phyloP scores from a whole-genome alignment of 2,888 invertebrate genomes.

The Strigamia maritima region DNA sequence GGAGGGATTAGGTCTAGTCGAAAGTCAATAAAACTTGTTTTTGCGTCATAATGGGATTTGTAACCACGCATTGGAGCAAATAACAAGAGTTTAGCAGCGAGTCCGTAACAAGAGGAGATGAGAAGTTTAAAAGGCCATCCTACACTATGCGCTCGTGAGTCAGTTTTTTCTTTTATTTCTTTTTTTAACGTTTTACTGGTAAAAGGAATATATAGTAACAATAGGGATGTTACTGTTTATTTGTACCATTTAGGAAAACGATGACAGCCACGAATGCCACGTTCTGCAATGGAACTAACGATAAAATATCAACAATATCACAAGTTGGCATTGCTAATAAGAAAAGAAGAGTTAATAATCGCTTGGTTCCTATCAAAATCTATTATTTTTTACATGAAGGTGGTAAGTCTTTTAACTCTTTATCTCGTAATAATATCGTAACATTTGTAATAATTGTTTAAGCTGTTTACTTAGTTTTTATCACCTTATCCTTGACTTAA shows the following conservation, averaged over 20 bases:
- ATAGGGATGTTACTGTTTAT: not conserved
- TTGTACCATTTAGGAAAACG: not conserved
- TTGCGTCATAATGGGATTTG: not conserved
- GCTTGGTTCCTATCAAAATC: not conserved
- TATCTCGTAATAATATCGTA: not conserved
- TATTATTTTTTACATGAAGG: not conserved
- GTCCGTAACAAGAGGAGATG: too few relatives aligned
- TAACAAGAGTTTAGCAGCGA: too few relatives aligned
- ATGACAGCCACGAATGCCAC: not conserved
- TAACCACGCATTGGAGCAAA: not conserved
- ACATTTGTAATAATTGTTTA: too few relatives aligned
- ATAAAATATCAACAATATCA: not conserved
- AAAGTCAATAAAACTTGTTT: not conserved
- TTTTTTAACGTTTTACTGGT: too few relatives aligned
- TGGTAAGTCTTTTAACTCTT: not conserved
- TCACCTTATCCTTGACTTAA: too few relatives aligned
- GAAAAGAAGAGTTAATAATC: not conserved
- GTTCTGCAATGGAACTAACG: not conserved
- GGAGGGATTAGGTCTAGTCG: not conserved
- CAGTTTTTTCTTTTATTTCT: too few relatives aligned
- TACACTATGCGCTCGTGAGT: too few relatives aligned
- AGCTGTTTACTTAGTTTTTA: too few relatives aligned
- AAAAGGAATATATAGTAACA: too few relatives aligned
- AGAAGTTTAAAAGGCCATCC: too few relatives aligned
- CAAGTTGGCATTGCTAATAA: not conserved